These are phyloP conservation scores for Neoscelio sp. DNA, from an alignment of 2,888 invertebrate genomes.

Conservation along the genomic window DNA sequence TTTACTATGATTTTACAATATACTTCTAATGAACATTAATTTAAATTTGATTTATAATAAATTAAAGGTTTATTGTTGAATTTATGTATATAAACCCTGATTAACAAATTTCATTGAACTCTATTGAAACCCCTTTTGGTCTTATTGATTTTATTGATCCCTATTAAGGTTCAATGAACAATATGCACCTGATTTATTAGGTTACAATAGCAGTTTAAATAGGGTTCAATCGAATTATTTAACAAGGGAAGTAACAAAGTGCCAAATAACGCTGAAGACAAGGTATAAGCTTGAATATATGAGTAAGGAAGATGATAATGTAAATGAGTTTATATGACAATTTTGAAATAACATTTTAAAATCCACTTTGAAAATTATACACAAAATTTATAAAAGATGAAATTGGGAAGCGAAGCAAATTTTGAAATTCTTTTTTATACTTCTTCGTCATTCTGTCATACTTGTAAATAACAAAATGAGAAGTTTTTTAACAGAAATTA, in stretches of 20 bases:
- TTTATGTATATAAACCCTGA: conserved; percentile 49
- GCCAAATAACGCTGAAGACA: conserved; percentile 49
- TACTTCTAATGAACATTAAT: no score
- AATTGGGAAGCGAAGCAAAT: conserved; percentile 29
- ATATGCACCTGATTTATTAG: no score
- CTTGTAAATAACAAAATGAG: conserved; percentile 46
- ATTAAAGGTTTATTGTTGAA: conserved; percentile 10
- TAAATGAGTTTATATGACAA: conserved; percentile 43
- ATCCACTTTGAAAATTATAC: conserved; percentile 49
- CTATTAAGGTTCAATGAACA: no score
- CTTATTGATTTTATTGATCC: no score
- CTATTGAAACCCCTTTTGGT: no score
- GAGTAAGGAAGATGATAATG: conserved; percentile 14
- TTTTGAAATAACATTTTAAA: conserved; percentile 46
- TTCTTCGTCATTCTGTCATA: conserved; percentile 54
- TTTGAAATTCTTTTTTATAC: conserved; percentile 51
- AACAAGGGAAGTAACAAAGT: conserved; percentile 43
- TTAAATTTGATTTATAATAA: conserved; percentile 1
- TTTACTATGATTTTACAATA: no score
- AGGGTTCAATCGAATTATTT: no score
- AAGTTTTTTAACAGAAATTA: conserved; percentile 15
- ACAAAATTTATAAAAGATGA: conserved; percentile 36
- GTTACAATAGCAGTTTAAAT: no score
- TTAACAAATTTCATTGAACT: no score
- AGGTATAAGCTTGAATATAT: conserved; percentile 19